Conservation (phyloP, 1,140 invertebrate genomes). For the Philaenus spumarius region DNA sequence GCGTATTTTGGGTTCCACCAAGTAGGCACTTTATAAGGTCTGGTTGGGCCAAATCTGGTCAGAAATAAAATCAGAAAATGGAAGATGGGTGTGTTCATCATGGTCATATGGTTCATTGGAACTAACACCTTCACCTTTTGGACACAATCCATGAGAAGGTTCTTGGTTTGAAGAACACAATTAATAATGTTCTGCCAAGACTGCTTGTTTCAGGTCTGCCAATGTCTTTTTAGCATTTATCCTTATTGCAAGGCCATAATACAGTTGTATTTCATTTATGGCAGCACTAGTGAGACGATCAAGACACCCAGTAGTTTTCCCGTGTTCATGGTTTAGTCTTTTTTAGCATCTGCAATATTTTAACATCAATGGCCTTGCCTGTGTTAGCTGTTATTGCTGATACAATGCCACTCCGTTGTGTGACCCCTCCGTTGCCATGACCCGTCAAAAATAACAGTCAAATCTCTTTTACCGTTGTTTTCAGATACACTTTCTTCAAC, state of each 20-base stretch:
- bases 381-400: no score
- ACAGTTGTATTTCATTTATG: conserved; percentile 30
- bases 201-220: conserved; percentile 33
- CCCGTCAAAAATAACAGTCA: no score
- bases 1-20: conserved; percentile 26
- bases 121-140: conserved; percentile 29
- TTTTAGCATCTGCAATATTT: conserved; percentile 11
- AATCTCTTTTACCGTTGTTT: no score
- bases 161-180: conserved; percentile 33
- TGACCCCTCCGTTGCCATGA: no score
- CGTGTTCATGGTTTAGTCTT: conserved; percentile 9
- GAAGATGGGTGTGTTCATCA: not conserved
- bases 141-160: conserved; percentile 30
- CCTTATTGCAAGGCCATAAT: conserved; percentile 29
- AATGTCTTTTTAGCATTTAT: conserved; percentile 29
- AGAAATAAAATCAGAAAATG: conserved; percentile 8
- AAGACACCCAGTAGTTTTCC: conserved; percentile 26
- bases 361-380: no score
- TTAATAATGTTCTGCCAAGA: conserved; percentile 35
- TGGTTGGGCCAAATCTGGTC: conserved; percentile 11
- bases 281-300: conserved; percentile 27
- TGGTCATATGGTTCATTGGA: conserved; percentile 9
- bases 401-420: no score
- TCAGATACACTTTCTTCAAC: no score
- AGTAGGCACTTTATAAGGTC: conserved; percentile 19